Evolutionary conservation across 2,797 vertebrate species (phyloP).

Genomic region (Gallinago nigripennis): DNA sequence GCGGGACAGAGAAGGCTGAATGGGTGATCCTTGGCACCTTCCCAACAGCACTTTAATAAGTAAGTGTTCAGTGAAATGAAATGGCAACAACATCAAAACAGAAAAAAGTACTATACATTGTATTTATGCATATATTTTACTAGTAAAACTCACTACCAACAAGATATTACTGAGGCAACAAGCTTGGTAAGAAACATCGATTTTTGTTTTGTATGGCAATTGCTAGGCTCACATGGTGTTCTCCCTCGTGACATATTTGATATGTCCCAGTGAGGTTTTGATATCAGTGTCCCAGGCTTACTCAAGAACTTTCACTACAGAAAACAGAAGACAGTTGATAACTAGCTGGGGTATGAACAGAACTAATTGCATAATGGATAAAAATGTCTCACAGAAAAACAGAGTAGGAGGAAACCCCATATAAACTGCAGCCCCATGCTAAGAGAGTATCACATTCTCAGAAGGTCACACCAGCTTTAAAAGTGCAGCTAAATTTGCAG

Average conservation of each 20-base stretch:
- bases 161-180: constrained; percentile 56
- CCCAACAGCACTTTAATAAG: constrained; percentile 29
- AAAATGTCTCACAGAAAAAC: constrained; percentile 20
- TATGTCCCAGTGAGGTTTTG: constrained; percentile 41
- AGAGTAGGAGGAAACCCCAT: neutral
- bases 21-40: neutral
- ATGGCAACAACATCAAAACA: constrained; percentile 47
- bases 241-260: neutral
- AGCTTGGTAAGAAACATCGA: constrained; percentile 17
- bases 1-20: constrained; percentile 18
- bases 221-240: neutral
- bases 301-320: neutral
- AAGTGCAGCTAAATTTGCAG: constrained; percentile 3
- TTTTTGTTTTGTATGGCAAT: neutral
- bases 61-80: constrained; percentile 13
- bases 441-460: neutral
- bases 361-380: constrained; percentile 1
- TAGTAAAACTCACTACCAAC: constrained; percentile 55
- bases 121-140: constrained; percentile 51
- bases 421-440: neutral
- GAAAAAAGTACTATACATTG: constrained; percentile 48
- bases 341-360: neutral
- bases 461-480: neutral
- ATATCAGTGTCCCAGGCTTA: neutral
- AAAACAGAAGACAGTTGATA: constrained; percentile 11